Conservation (phyloP, 2,797 vertebrate species). For the Tokudaia tokunoshimensis region DNA sequence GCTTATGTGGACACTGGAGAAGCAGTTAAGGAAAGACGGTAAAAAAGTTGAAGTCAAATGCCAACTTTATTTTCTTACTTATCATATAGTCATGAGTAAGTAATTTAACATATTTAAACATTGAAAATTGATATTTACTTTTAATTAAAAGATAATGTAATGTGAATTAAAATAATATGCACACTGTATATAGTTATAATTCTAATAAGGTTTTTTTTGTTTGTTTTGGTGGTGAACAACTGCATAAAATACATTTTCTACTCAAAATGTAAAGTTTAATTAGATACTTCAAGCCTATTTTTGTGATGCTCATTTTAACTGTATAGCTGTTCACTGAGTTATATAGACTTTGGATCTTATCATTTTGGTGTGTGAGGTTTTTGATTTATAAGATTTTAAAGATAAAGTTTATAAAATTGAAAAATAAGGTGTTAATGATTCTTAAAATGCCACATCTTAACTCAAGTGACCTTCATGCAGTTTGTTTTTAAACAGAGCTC, state of each 20-base stretch:
- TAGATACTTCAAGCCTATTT: neutral
- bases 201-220: neutral
- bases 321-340: neutral
- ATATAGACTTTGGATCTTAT: neutral
- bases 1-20: neutral
- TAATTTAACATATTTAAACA: neutral
- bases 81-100: neutral
- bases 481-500: neutral
- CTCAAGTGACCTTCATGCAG: neutral
- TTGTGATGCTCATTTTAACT: neutral
- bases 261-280: neutral
- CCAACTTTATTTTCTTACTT: neutral
- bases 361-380: neutral
- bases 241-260: neutral
- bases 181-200: neutral
- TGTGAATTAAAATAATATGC: neutral
- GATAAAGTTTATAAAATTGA: neutral
- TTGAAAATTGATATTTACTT: neutral
- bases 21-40: neutral
- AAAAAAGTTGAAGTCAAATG: neutral
- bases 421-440: neutral
- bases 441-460: neutral
- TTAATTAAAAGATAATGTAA: neutral
- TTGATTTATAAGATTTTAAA: neutral
- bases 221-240: neutral